A percentile compares a stretch with the other conserved stretches of the same genome.
Evolutionary conservation across 2,113 vertebrate species (phyloP).

Genomic region (Vombatus ursinus): DNA sequence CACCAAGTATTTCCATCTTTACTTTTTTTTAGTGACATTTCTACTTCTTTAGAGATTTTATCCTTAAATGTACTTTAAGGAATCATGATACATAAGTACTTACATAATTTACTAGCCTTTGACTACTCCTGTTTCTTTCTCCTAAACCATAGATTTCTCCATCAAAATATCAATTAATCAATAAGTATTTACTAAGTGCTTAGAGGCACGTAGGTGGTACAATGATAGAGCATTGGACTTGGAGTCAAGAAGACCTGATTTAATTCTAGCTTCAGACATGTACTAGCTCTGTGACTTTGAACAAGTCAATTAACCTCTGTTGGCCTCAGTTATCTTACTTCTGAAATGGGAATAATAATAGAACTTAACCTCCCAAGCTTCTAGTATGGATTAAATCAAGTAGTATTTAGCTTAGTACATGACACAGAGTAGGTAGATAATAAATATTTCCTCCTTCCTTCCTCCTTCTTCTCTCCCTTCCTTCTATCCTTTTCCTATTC

Average conservation of each 20-base stretch:
- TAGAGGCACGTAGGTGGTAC: neutral
- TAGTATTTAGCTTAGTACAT: too few relatives aligned
- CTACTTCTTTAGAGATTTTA: neutral
- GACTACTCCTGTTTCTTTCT: neutral
- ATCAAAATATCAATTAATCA: neutral
- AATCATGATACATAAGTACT: neutral
- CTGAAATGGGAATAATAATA: too few relatives aligned
- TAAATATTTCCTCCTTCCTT: too few relatives aligned
- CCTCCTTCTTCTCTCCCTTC: too few relatives aligned
- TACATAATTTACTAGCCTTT: neutral
- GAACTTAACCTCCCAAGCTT: too few relatives aligned
- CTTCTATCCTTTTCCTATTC: too few relatives aligned
- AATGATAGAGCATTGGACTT: neutral
- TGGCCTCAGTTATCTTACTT: too few relatives aligned
- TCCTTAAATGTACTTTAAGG: constrained; percentile 16
- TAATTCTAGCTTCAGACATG: neutral
- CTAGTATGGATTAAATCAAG: too few relatives aligned
- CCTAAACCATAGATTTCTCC: neutral
- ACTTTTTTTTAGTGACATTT: neutral
- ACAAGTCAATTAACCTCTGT: too few relatives aligned
- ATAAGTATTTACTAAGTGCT: neutral
- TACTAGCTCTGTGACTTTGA: neutral
- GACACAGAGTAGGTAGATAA: too few relatives aligned
- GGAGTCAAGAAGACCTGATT: neutral
- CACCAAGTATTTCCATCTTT: neutral